phyloP scores from a whole-genome alignment of 2,888 invertebrate species.

The Crepidodera aurea region DNA sequence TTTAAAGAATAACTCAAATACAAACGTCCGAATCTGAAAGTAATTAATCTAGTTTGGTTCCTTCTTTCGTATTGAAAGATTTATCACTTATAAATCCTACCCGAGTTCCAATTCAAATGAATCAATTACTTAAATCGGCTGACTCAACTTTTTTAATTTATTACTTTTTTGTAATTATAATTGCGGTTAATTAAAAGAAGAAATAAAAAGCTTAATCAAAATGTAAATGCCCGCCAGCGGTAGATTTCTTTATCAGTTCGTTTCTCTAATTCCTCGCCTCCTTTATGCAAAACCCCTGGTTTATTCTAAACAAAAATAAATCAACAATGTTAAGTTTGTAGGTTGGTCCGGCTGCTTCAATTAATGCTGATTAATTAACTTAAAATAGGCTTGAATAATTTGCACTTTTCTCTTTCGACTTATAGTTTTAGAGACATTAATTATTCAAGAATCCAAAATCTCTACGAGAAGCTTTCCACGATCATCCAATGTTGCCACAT shows the following conservation, averaged over 20 bases:
- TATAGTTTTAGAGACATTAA: too few species aligned
- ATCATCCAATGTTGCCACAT: too few species aligned
- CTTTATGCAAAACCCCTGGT: constrained; percentile 47
- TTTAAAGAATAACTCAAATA: neutral
- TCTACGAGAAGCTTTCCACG: too few species aligned
- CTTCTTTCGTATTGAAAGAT: neutral
- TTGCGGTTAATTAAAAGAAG: constrained; percentile 55
- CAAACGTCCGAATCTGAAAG: constrained; percentile 1
- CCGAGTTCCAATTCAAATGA: constrained; percentile 15
- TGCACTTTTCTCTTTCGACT: too few species aligned
- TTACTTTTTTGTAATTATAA: constrained; percentile 48
- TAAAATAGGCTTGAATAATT: neutral
- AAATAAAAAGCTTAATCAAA: constrained; percentile 56
- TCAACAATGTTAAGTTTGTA: constrained; percentile 35
- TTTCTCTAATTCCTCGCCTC: constrained; percentile 43
- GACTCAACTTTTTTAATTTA: constrained; percentile 25
- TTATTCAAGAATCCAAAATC: too few species aligned
- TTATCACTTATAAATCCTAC: constrained; percentile 16
- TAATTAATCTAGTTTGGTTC: constrained; percentile 16
- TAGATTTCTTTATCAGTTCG: constrained; percentile 43
- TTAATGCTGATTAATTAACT: constrained; percentile 3
- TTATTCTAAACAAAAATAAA: constrained; percentile 43
- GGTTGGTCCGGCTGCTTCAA: neutral
- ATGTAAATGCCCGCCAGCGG: constrained; percentile 50
- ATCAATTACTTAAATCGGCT: constrained; percentile 25